Conservation (phyloP, 2,888 invertebrate species). For the Ectobius pallidus region DNA sequence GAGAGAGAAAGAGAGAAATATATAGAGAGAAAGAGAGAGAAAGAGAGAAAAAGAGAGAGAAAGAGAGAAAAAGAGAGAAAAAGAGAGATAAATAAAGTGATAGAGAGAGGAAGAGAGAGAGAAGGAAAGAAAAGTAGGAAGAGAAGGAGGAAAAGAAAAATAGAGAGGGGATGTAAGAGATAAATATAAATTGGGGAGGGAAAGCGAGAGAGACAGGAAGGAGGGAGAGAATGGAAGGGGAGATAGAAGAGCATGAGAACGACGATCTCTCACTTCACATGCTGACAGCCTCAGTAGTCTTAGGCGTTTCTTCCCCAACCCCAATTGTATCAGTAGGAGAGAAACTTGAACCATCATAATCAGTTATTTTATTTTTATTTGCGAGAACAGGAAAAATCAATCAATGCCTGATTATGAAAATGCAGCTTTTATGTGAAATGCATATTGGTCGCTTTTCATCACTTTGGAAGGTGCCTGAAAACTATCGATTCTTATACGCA, state of each 20-base stretch:
- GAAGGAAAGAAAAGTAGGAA: not conserved
- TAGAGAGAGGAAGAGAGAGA: not conserved
- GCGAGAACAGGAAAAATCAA: too few relatives aligned
- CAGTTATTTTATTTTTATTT: too few relatives aligned
- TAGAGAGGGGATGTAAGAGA: not conserved
- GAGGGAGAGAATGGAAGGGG: conserved; percentile 36
- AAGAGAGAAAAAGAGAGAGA: not conserved
- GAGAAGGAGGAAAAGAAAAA: not conserved
- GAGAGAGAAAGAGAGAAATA: not conserved
- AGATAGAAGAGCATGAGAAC: not conserved
- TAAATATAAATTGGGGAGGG: not conserved
- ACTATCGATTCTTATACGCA: too few relatives aligned
- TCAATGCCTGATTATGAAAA: too few relatives aligned
- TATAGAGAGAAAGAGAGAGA: not conserved
- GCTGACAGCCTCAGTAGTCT: too few relatives aligned
- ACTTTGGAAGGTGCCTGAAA: too few relatives aligned
- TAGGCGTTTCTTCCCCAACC: too few relatives aligned
- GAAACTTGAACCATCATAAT: too few relatives aligned
- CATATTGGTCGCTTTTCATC: too few relatives aligned
- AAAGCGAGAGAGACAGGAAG: not conserved
- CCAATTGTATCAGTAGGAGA: too few relatives aligned
- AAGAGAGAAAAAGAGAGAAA: not conserved
- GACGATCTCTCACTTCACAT: too few relatives aligned
- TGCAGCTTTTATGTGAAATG: too few relatives aligned
- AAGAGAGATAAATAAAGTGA: not conserved